A percentile compares a stretch with the other conserved stretches of the same genome.
These are phyloP conservation scores for Lycaon pictus DNA, from an alignment of 2,113 vertebrate genomes.

Conservation along the genomic window DNA sequence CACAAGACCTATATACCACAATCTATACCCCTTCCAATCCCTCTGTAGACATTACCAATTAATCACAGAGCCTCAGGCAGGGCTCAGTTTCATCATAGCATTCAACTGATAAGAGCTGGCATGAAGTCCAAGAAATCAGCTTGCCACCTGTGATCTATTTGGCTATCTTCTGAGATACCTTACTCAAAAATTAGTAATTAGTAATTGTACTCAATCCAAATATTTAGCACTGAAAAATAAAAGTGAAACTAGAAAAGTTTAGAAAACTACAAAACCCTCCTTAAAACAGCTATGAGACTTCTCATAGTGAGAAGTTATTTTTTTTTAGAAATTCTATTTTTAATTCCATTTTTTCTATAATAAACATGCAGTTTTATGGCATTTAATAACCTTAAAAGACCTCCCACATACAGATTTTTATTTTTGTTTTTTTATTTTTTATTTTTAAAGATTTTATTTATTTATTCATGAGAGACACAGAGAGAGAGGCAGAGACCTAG, in stretches of 20 bases:
- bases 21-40: background rate
- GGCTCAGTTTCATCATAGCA: background rate
- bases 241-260: background rate
- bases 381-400: constrained; percentile 15
- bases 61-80: background rate
- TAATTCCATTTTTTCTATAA: background rate
- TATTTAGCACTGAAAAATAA: background rate
- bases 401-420: background rate
- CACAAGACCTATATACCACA: background rate
- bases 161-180: background rate
- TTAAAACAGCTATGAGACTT: background rate
- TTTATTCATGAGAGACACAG: too few species aligned
- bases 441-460: too few species aligned
- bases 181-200: constrained; percentile 45
- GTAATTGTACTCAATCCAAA: constrained; percentile 7
- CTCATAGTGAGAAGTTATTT: background rate
- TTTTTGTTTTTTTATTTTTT: too few species aligned
- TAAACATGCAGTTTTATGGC: background rate
- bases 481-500: too few species aligned
- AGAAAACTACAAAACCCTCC: constrained; percentile 30
- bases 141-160: background rate
- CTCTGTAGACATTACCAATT: constrained; percentile 30
- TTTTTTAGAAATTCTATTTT: background rate
- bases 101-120: background rate
- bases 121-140: background rate